Evolutionary conservation across 1,140 invertebrate genomes (phyloP), one percentile per base, ranked within the genome.

Genomic region (Heliconius hermathena): DNA sequence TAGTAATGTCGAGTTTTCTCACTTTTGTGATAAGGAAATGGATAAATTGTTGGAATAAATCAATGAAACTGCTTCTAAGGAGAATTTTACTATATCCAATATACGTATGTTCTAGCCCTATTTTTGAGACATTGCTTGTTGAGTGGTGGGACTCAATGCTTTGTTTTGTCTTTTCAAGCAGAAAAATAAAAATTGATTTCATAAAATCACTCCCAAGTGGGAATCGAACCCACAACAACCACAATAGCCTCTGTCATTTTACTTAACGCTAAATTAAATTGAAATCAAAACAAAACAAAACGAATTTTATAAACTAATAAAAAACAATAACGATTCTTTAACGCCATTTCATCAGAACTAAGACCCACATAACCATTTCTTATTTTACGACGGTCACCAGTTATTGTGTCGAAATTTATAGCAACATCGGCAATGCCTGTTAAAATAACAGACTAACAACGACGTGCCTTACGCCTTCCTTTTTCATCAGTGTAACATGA

Each of bases 281-380:
- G 8, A 60, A 60, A 60, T 60, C 22, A 60, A 60, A 60, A 60
- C n/a, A 60, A 60, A 60, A 60, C n/a, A n/a, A 26, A 26, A 60
- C 57, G n/a, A 60, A 60, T 60, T 60, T 60, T 22, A n/a, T 36
- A 26, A 60, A 60, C 57, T 60, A 60, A 60, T 60, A 60, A 60
- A 60, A 36, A 26, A 26, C 9, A 26, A 26, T 22, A 60, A 60
- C 57, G 57, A 60, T 60, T 26, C 57, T 60, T 26, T 60, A 60
- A n/a, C 22, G 57, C 57, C 57, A 26, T 60, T 60, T 60, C 57
- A 22, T 60, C n/a, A 60, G 57, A 60, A 60, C 57, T 60, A 22
- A 60, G 57, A 22, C 22, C 57, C n/a, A 60, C 57, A 60, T 60
- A n/a, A 60, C 57, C 22, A 22, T 60, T 60, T 22, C 13, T 60